Percentiles rank a stretch among this genome's conserved stretches.
Evolutionary conservation across 1,140 invertebrate genomes (phyloP).

Genomic region (Trinorchestia longiramus): DNA sequence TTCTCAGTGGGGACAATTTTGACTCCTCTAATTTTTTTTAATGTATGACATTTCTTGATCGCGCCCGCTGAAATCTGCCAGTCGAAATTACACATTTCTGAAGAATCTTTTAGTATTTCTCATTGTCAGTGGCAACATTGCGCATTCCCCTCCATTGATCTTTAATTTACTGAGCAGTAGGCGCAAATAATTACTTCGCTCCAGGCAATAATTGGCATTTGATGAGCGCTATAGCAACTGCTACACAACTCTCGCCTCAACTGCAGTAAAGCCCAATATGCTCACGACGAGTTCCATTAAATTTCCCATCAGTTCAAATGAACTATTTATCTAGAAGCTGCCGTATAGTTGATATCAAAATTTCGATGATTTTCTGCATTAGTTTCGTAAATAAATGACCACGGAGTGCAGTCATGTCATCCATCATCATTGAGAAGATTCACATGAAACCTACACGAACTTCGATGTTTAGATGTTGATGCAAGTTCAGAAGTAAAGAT

Average conservation of each 20-base stretch:
- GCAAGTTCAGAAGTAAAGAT: too few relatives aligned
- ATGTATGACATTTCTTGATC: not conserved
- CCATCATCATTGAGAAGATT: not conserved
- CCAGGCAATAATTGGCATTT: not conserved
- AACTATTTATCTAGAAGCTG: not conserved
- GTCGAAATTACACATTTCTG: not conserved
- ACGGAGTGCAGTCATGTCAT: not conserved
- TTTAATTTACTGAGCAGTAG: not conserved
- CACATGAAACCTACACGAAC: too few relatives aligned
- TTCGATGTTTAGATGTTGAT: too few relatives aligned
- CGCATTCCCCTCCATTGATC: not conserved
- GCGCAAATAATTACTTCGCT: not conserved
- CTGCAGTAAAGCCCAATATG: not conserved
- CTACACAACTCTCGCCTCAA: not conserved
- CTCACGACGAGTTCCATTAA: not conserved
- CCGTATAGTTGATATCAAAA: not conserved
- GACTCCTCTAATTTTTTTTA: too few relatives aligned
- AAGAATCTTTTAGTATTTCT: not conserved
- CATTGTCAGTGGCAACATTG: not conserved
- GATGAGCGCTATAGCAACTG: not conserved
- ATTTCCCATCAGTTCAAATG: not conserved
- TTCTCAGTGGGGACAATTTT: too few relatives aligned
- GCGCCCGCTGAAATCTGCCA: not conserved
- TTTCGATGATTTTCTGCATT: not conserved
- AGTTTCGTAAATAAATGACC: not conserved